phyloP scores from a whole-genome alignment of 2,113 vertebrate genomes.

The Pitta sordida region DNA sequence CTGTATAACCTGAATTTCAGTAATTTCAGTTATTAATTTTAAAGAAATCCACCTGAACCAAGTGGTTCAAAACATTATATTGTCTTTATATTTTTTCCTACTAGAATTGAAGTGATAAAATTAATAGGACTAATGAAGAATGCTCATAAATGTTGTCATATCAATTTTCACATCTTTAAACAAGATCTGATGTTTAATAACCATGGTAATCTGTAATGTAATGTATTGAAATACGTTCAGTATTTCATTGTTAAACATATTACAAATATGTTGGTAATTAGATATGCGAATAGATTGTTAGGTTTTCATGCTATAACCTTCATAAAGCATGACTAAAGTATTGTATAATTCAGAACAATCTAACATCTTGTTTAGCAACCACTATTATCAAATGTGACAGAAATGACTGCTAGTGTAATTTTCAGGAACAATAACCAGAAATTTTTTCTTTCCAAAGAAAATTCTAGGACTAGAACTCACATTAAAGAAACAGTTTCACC shows the following conservation, averaged over 20 bases:
- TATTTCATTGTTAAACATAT: not conserved
- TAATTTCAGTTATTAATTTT: not conserved
- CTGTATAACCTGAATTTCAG: not conserved
- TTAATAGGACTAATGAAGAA: not conserved
- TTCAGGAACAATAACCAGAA: not conserved
- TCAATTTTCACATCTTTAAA: not conserved
- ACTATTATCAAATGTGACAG: not conserved
- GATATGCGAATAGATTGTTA: not conserved
- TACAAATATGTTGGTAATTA: not conserved
- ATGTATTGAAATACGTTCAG: not conserved
- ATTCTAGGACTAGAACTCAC: not conserved
- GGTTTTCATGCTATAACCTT: not conserved
- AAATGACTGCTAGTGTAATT: not conserved
- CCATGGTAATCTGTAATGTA: not conserved
- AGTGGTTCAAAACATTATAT: not conserved
- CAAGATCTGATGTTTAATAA: not conserved
- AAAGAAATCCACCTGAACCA: not conserved
- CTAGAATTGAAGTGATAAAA: not conserved
- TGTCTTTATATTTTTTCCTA: not conserved
- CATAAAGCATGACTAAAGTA: not conserved
- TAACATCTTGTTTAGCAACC: not conserved
- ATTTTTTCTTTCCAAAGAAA: not conserved
- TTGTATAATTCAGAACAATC: not conserved
- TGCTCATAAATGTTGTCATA: not conserved
- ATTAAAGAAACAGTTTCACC: not conserved